phyloP scores from a whole-genome alignment of 2,113 vertebrate genomes.

The Pelvicachromis taeniatus region DNA sequence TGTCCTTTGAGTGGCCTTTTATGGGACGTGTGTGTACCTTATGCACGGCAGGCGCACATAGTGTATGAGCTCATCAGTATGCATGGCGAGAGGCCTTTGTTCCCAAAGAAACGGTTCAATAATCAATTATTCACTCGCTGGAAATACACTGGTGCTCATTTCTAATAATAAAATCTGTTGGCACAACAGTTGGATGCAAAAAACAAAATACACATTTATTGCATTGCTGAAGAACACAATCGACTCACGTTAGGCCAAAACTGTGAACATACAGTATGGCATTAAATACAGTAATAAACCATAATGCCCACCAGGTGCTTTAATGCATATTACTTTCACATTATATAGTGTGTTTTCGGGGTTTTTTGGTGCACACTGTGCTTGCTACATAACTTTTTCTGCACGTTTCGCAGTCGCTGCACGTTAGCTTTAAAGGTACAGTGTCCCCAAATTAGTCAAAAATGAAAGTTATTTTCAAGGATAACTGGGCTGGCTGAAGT shows the following conservation, averaged over 20 bases:
- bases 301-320: not conserved
- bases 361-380: not conserved
- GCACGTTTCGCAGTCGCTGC: accelerated
- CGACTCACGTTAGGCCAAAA: not conserved
- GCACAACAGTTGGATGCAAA: not conserved
- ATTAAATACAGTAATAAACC: not conserved
- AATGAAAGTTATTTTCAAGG: not conserved
- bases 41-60: not conserved
- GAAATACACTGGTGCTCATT: slow-evolving; percentile 12
- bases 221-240: not conserved
- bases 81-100: slow-evolving; percentile 19
- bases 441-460: not conserved
- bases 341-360: not conserved
- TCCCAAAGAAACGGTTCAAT: slow-evolving; percentile 23
- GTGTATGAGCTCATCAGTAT: slow-evolving; percentile 1
- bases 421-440: not conserved
- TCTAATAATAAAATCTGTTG: slow-evolving; percentile 17
- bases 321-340: not conserved
- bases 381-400: not conserved
- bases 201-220: not conserved
- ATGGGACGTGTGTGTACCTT: not conserved
- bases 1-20: not conserved
- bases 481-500: accelerated
- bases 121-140: slow-evolving; percentile 44
- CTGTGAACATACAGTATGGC: not conserved